Evolutionary conservation across 64 coral and sea anemone species (phyloP).

Genomic region (Montipora capricornis): DNA sequence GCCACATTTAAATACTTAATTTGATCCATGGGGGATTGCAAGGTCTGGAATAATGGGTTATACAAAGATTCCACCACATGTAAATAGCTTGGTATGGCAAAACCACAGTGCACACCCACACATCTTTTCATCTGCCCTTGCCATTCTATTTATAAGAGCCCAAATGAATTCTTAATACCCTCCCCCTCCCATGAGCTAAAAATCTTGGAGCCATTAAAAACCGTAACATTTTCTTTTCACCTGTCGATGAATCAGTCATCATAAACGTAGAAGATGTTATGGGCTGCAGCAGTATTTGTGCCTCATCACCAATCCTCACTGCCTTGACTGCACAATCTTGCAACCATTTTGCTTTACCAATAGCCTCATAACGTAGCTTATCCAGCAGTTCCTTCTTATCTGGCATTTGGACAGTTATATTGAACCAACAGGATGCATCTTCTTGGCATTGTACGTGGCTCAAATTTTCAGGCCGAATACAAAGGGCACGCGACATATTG

Average conservation of each 20-base stretch:
- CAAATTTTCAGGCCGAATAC: not conserved
- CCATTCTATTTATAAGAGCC: no score
- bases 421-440: not conserved
- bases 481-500: not conserved
- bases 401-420: not conserved
- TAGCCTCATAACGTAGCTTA: not conserved
- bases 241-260: not conserved
- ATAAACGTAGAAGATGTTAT: not conserved
- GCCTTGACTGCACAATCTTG: not conserved
- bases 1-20: no score
- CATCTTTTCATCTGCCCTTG: no score
- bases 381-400: not conserved
- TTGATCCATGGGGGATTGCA: no score
- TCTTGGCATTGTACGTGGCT: not conserved
- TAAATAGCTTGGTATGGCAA: no score
- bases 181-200: no score
- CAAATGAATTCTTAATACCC: no score
- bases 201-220: not conserved
- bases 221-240: not conserved
- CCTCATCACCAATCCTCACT: constrained; percentile 3
- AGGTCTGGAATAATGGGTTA: no score
- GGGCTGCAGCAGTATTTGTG: constrained; percentile 12
- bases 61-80: no score
- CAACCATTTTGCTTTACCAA: not conserved
- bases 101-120: no score